phyloP scores from a whole-genome alignment of 2,888 invertebrate genomes.

The Morpho deidamia region DNA sequence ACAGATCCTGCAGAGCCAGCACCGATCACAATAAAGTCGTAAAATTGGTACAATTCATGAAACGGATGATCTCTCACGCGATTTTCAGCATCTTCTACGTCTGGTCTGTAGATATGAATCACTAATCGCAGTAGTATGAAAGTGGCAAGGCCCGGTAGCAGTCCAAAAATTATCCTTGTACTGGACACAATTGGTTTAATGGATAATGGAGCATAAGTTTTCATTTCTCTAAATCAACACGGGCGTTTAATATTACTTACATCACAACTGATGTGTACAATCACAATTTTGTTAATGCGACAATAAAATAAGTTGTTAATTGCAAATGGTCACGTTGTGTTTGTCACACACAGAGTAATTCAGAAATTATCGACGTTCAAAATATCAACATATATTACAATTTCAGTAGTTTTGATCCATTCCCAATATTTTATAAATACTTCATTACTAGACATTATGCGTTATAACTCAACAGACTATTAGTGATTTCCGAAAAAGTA shows the following conservation, averaged over 20 bases:
- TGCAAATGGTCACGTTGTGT: slow-evolving; percentile 32
- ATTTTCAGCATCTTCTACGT: slow-evolving; percentile 83
- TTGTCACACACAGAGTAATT: slow-evolving; percentile 37
- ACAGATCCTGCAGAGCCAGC: slow-evolving; percentile 91
- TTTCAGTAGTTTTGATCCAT: too few species aligned
- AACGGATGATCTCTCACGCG: slow-evolving; percentile 78
- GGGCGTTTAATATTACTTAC: background rate
- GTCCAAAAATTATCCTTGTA: slow-evolving; percentile 81
- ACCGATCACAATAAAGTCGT: slow-evolving; percentile 90
- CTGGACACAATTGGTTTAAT: slow-evolving; percentile 73
- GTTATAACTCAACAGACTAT: too few species aligned
- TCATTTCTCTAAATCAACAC: slow-evolving; percentile 34
- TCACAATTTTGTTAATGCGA: slow-evolving; percentile 31
- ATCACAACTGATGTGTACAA: background rate
- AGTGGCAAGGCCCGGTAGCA: slow-evolving; percentile 82
- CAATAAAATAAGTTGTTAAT: slow-evolving; percentile 40
- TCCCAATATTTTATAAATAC: too few species aligned
- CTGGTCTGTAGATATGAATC: slow-evolving; percentile 81
- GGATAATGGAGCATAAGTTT: slow-evolving; percentile 38
- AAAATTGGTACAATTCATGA: slow-evolving; percentile 76
- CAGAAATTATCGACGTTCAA: background rate
- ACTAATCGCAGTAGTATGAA: slow-evolving; percentile 81
- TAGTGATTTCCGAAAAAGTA: too few species aligned
- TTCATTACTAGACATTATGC: too few species aligned
- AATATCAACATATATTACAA: too few species aligned